Evolutionary conservation across 2,888 invertebrate genomes (phyloP).

Genomic region (Pycnomerus fuliginosus): DNA sequence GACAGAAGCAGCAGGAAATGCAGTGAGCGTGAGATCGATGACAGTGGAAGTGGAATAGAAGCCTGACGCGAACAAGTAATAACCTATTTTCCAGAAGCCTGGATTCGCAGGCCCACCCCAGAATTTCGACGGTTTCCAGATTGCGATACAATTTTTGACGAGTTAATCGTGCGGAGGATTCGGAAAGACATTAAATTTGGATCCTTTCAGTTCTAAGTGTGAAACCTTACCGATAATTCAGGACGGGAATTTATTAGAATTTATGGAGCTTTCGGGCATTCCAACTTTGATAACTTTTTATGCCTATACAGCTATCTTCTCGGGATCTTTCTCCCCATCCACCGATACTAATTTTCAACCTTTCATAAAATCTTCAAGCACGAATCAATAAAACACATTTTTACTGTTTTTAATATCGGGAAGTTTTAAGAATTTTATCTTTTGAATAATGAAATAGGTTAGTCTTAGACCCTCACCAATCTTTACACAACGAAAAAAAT

Average conservation of each 20-base stretch:
- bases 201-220: constrained; percentile 16
- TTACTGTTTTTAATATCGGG: too few relatives aligned
- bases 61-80: constrained; percentile 39
- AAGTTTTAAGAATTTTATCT: too few relatives aligned
- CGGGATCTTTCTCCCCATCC: not conserved
- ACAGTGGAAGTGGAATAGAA: constrained; percentile 26
- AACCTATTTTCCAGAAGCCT: constrained; percentile 38
- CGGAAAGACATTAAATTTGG: constrained; percentile 29
- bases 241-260: constrained; percentile 28
- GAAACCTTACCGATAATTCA: constrained; percentile 29
- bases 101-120: constrained; percentile 23
- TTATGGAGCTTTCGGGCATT: constrained; percentile 25
- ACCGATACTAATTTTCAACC: not conserved
- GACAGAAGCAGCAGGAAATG: constrained; percentile 27
- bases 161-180: constrained; percentile 31
- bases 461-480: too few relatives aligned
- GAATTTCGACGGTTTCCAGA: constrained; percentile 21
- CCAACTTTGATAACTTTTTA: constrained; percentile 23
- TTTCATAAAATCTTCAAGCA: too few relatives aligned
- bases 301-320: constrained; percentile 19
- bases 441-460: too few relatives aligned
- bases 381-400: too few relatives aligned
- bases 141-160: constrained; percentile 30
- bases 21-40: constrained; percentile 33
- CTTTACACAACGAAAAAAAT: too few relatives aligned